Evolutionary conservation across 2,797 vertebrate species (phyloP).

Genomic region (Leptatherina wallacei): DNA sequence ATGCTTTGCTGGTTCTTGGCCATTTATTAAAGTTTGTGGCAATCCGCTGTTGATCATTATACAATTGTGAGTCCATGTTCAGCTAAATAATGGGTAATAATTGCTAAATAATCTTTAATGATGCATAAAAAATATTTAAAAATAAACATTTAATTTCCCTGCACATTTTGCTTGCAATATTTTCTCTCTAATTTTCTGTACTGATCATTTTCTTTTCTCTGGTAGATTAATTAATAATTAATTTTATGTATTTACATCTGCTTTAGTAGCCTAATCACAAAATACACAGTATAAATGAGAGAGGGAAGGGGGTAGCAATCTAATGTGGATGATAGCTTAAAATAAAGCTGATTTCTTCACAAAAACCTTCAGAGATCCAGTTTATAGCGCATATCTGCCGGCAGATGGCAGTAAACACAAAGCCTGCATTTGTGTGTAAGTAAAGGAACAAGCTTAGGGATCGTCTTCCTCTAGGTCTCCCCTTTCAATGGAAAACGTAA

Average conservation of each 20-base stretch:
- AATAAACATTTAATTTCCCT: too few relatives aligned
- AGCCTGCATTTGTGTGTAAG: background rate
- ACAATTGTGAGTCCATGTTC: too few relatives aligned
- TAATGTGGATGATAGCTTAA: background rate
- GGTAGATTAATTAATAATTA: background rate
- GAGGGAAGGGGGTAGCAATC: background rate
- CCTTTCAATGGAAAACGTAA: background rate
- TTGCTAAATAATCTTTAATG: too few relatives aligned
- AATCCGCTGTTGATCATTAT: too few relatives aligned
- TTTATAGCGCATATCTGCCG: slow-evolving; percentile 11
- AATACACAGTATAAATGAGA: background rate
- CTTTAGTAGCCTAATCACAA: background rate
- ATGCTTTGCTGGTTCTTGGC: too few relatives aligned
- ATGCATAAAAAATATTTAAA: background rate
- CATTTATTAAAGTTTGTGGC: too few relatives aligned
- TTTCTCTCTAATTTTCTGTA: background rate
- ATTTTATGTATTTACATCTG: background rate
- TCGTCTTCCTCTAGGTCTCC: slow-evolving; percentile 5
- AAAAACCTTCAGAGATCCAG: background rate
- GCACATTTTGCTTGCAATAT: too few relatives aligned
- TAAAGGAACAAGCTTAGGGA: slow-evolving; percentile 41
- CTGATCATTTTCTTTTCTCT: background rate
- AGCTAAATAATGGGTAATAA: too few relatives aligned
- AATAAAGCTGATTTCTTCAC: background rate
- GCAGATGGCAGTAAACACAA: slow-evolving; percentile 67